These are phyloP conservation scores for Bradypodion ventrale DNA, from an alignment of 2,797 vertebrate species.

Conservation along the genomic window DNA sequence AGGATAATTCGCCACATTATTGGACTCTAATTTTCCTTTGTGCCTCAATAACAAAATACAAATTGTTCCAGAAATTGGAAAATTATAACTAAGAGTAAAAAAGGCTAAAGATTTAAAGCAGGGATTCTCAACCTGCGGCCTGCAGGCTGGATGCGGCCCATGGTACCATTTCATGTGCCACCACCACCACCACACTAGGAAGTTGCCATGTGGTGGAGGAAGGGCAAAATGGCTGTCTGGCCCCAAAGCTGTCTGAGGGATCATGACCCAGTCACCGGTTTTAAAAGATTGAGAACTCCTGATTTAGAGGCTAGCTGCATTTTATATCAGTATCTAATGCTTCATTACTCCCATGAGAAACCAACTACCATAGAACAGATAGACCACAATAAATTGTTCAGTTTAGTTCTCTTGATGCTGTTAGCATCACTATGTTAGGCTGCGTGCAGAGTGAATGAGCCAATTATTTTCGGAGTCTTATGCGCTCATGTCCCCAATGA, in stretches of 20 bases:
- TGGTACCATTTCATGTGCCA: no score
- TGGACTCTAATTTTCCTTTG: not conserved
- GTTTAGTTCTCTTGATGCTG: not conserved
- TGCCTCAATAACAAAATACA: not conserved
- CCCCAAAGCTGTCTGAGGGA: no score
- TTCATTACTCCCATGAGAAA: not conserved
- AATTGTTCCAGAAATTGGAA: not conserved
- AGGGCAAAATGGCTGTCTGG: no score
- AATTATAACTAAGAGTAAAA: not conserved
- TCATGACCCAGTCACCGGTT: no score
- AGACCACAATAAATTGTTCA: no score
- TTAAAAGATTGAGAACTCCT: no score
- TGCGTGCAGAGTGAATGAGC: not conserved
- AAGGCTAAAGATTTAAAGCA: not conserved
- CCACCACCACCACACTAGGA: no score
- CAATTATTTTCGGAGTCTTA: not conserved
- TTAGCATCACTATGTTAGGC: not conserved
- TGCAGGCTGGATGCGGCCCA: no score
- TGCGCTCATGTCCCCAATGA: not conserved
- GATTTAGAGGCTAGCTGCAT: not conserved
- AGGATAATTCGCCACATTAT: not conserved
- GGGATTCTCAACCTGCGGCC: no score
- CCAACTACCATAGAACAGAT: not conserved
- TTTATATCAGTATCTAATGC: not conserved
- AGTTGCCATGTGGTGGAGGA: no score